These are phyloP conservation scores for Lycorma delicatula DNA, from an alignment of 1,140 invertebrate genomes.

Conservation along the genomic window DNA sequence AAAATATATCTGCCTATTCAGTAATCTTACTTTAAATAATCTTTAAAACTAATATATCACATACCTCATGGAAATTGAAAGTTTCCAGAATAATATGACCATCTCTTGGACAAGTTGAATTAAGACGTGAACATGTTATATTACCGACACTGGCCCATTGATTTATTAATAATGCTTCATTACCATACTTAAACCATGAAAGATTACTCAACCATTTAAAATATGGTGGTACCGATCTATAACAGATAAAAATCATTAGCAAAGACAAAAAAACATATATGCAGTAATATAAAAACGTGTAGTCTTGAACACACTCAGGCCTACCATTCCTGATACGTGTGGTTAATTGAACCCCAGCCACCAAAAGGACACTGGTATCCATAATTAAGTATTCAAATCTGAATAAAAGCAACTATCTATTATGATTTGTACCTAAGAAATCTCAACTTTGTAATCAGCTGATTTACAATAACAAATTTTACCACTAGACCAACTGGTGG, in stretches of 20 bases:
- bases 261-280: neutral
- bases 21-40: no score
- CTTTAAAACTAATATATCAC: no score
- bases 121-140: constrained; percentile 61
- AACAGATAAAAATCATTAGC: constrained; percentile 25
- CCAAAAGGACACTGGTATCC: neutral
- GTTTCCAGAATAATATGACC: constrained; percentile 70
- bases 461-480: no score
- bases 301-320: neutral
- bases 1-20: no score
- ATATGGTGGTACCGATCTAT: constrained; percentile 75
- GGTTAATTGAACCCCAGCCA: neutral
- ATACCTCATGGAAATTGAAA: constrained; percentile 66
- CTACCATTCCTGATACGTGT: neutral
- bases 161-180: constrained; percentile 87
- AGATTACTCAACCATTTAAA: constrained; percentile 87
- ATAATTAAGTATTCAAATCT: neutral
- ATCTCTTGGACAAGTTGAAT: constrained; percentile 61
- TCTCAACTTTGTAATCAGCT: no score
- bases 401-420: neutral
- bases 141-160: constrained; percentile 74
- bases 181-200: constrained; percentile 93
- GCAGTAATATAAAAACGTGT: neutral
- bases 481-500: no score
- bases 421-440: neutral